These are phyloP conservation scores for Epizoanthus rinbou DNA, from an alignment of 92 coral and sea anemone genomes.

Conservation along the genomic window DNA sequence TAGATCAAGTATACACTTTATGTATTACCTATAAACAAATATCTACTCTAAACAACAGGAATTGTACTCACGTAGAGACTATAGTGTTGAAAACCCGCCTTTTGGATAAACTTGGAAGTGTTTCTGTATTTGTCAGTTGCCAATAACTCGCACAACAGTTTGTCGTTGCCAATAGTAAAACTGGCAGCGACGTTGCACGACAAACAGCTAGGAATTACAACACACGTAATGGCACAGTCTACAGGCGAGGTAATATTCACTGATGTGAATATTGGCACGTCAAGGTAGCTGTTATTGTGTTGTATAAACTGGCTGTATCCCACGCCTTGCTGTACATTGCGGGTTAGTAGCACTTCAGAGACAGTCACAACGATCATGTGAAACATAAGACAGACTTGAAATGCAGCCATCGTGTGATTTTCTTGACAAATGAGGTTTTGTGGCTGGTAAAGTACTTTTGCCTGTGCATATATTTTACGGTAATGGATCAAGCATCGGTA, in stretches of 20 bases:
- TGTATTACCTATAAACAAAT: too few species aligned
- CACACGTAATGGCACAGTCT: background rate
- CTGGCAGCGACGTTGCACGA: background rate
- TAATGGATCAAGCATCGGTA: too few species aligned
- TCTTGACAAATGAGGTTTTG: too few species aligned
- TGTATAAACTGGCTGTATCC: slow-evolving; percentile 21
- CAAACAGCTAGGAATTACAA: background rate
- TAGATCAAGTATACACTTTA: too few species aligned
- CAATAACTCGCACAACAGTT: background rate
- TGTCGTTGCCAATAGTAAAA: background rate
- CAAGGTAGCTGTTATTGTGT: slow-evolving; percentile 27
- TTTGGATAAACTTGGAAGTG: background rate
- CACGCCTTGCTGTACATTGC: background rate
- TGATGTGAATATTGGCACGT: background rate
- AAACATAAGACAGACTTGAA: background rate
- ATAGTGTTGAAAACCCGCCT: background rate
- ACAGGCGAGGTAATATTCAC: background rate
- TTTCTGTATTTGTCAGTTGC: background rate
- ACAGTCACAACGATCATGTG: background rate
- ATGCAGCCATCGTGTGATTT: background rate
- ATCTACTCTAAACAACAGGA: too few species aligned
- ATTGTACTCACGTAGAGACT: background rate
- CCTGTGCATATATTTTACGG: too few species aligned
- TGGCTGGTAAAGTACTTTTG: too few species aligned
- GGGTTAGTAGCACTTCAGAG: background rate